phyloP scores from a whole-genome alignment of 2,888 invertebrate species.

The Seira sanloemensis region DNA sequence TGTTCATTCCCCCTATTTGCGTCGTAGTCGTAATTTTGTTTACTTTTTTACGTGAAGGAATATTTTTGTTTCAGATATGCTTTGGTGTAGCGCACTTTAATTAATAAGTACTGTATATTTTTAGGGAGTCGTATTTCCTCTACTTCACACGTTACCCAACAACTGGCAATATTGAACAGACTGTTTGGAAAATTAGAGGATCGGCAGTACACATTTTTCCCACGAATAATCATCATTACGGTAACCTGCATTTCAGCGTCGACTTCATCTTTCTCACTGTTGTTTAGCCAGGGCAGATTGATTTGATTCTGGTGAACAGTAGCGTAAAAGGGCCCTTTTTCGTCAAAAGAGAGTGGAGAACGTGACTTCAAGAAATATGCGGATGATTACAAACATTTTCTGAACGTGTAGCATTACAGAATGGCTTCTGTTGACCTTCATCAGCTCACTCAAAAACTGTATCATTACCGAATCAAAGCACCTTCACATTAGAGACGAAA shows the following conservation, averaged over 20 bases:
- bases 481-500: too few species aligned
- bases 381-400: not conserved
- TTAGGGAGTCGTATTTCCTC: too few species aligned
- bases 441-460: not conserved
- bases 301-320: not conserved
- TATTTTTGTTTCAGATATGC: too few species aligned
- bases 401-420: not conserved
- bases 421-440: not conserved
- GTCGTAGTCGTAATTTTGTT: too few species aligned
- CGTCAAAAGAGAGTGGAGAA: not conserved
- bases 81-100: too few species aligned
- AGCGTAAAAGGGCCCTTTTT: too few species aligned
- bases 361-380: not conserved
- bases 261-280: not conserved
- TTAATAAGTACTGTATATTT: too few species aligned
- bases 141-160: too few species aligned
- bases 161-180: too few species aligned
- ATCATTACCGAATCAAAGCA: too few species aligned
- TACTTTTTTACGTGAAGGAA: too few species aligned
- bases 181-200: not conserved
- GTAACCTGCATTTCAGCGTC: not conserved
- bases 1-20: too few species aligned
- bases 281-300: not conserved
- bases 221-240: not conserved
- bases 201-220: not conserved